Base-by-base conservation (phyloP, 2,113 vertebrate genomes). In the Pionites leucogaster region DNA sequence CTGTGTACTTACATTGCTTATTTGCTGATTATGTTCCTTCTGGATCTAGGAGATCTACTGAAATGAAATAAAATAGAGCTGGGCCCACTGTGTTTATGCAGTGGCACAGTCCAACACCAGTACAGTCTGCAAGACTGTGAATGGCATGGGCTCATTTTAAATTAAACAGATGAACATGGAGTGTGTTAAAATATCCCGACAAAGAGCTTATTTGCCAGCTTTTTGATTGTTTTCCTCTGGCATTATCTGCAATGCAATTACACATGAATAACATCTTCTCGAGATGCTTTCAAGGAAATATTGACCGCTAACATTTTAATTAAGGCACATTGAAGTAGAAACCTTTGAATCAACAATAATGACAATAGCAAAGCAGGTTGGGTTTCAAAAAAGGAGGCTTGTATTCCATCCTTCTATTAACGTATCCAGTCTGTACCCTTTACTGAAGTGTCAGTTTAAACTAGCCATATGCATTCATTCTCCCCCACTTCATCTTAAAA, bases 241-340 rank as follows among this genome's bases (percentile, higher is more conserved):
- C 86, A 69, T 97, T 97, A 97, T 96, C 96, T 97, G 77, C 94
- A 97, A 98, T 98, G 97, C 98, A 98, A 98, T 98, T 98, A 98
- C 82, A 92, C 83, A 88, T 96, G 39, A 98, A 98, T 98, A 97
- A 98, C 97, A 97, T 97, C 95, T 97, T 97, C 96, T 97, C 95
- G 96, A 98, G 98, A 97, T 92, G 97, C 97, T 98, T 98, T 98
- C 97, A 98, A 99, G 98, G 98, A 99, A 98, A 97, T 98, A 98
- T 98, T 99, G 98, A 99, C 97, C 96, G 72, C 91, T 93, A 96
- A 98, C 96, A 96, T 98, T 98, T 98, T 98, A 98, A 99, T 99
- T 98, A 98, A 98, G 97, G 97, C 97, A 97, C 97, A 98, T 92
- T 95, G 97, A 98, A 97, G 97, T 91, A 98, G 96, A 98, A 98